These are phyloP conservation scores for Crotalus viridis DNA, from an alignment of 2,113 vertebrate genomes.

Conservation along the genomic window DNA sequence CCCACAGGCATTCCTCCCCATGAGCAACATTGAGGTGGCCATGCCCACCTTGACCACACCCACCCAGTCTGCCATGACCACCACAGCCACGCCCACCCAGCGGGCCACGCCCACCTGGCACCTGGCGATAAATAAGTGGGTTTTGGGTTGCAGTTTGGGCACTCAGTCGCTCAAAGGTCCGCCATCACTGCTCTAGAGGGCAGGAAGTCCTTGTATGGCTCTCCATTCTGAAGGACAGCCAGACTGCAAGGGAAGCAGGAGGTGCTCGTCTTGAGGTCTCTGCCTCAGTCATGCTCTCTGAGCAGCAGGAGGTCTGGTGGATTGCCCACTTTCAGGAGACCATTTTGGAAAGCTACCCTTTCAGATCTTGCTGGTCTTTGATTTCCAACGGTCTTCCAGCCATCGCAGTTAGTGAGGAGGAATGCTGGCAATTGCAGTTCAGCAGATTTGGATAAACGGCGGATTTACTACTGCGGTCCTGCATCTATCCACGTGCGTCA, in stretches of 20 bases:
- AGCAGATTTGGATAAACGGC: background rate
- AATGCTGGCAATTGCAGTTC: background rate
- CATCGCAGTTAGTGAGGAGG: background rate
- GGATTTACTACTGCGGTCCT: background rate
- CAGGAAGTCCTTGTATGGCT: background rate
- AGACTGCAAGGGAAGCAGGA: background rate
- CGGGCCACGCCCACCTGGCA: too few relatives aligned
- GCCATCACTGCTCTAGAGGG: background rate
- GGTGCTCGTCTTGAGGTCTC: background rate
- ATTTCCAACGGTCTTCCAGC: background rate
- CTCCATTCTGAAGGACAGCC: background rate
- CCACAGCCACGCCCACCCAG: too few relatives aligned
- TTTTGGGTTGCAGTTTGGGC: too few relatives aligned
- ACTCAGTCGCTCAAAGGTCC: too few relatives aligned
- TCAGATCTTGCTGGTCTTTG: background rate
- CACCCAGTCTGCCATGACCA: too few relatives aligned
- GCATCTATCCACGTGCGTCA: background rate
- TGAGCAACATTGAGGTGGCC: too few relatives aligned
- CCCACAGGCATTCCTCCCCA: too few relatives aligned
- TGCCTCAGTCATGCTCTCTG: background rate
- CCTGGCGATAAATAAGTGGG: too few relatives aligned
- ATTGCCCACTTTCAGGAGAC: background rate
- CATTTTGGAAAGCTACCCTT: background rate
- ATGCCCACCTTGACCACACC: too few relatives aligned
- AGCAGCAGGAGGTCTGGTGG: background rate